Percentiles rank a stretch among this genome's conserved stretches.
Evolutionary conservation across 92 coral and sea anemone genomes (phyloP).

Genomic region (Paragorgia papillata): DNA sequence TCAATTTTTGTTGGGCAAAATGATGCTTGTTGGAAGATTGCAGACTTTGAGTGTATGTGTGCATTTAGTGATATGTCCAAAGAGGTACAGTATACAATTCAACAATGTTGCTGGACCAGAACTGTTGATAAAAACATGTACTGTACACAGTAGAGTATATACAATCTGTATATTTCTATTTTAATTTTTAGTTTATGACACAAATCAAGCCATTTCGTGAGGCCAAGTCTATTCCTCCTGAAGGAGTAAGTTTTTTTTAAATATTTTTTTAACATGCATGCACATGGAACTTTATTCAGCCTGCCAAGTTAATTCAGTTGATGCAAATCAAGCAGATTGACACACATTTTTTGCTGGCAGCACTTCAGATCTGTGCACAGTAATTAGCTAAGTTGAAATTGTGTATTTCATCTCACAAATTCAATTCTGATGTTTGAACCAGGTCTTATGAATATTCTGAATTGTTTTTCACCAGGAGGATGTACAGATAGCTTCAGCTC

Average conservation of each 20-base stretch:
- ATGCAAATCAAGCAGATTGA: too few relatives aligned
- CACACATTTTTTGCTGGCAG: too few relatives aligned
- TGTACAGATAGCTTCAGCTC: neutral
- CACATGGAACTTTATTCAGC: too few relatives aligned
- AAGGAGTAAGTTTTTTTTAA: neutral
- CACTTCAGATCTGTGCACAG: too few relatives aligned
- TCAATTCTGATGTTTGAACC: too few relatives aligned
- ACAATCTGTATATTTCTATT: neutral
- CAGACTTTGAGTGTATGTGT: constrained; percentile 85
- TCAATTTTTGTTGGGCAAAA: constrained; percentile 82
- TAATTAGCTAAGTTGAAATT: too few relatives aligned
- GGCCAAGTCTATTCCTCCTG: neutral
- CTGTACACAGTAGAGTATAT: too few relatives aligned
- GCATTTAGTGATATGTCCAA: constrained; percentile 68
- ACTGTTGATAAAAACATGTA: neutral
- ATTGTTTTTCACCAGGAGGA: too few relatives aligned
- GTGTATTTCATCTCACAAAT: too few relatives aligned
- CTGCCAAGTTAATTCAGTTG: too few relatives aligned
- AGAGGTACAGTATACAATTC: constrained; percentile 71
- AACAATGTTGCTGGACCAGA: too few relatives aligned
- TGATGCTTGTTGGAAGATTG: constrained; percentile 95
- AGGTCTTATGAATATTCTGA: too few relatives aligned
- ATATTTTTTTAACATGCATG: neutral
- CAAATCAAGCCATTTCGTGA: neutral
- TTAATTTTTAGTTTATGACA: neutral